These are phyloP conservation scores for Peucedramus taeniatus DNA, from an alignment of 2,113 vertebrate genomes.

Conservation along the genomic window DNA sequence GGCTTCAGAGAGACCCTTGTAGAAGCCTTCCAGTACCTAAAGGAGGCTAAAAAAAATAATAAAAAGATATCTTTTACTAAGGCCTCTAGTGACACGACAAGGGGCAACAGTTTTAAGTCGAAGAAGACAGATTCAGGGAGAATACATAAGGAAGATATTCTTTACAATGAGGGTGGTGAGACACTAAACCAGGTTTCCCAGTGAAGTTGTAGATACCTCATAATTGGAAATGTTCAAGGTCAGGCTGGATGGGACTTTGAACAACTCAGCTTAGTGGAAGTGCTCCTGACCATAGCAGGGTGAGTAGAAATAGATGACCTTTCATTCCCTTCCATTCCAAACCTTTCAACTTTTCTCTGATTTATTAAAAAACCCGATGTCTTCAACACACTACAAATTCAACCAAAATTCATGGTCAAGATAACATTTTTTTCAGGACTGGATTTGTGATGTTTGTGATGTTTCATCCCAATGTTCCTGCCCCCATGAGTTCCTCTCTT, in stretches of 20 bases:
- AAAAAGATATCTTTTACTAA: background rate
- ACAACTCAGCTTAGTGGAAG: background rate
- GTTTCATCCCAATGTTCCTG: background rate
- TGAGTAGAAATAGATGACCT: background rate
- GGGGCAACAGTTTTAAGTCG: background rate
- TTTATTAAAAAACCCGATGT: background rate
- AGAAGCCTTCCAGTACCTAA: background rate
- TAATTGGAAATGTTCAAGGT: background rate
- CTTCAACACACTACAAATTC: background rate
- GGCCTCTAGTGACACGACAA: background rate
- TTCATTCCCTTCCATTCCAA: background rate
- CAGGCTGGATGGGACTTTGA: background rate
- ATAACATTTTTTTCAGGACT: background rate
- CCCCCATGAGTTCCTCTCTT: background rate
- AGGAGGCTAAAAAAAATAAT: background rate
- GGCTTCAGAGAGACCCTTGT: accelerated
- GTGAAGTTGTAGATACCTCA: background rate
- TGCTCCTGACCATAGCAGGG: background rate
- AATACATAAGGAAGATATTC: background rate
- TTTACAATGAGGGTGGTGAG: background rate
- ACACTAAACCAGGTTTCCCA: background rate
- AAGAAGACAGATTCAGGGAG: background rate
- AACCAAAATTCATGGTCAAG: background rate
- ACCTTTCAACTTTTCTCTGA: background rate
- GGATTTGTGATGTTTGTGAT: background rate